These are phyloP conservation scores for Antennarius maculatus DNA, from an alignment of 2,797 vertebrate genomes.

Conservation along the genomic window DNA sequence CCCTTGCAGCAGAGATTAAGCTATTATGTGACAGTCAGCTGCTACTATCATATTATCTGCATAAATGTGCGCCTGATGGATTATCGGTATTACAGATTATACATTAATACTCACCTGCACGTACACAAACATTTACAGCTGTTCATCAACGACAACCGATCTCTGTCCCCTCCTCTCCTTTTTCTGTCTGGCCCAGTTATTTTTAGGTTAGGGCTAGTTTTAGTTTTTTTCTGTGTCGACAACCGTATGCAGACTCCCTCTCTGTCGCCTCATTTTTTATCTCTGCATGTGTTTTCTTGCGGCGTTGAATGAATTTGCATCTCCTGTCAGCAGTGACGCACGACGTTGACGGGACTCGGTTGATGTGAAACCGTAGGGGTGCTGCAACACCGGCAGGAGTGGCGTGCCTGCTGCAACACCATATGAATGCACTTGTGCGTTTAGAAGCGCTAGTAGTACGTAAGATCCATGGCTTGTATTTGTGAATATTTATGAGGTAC, in stretches of 20 bases:
- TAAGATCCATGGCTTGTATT: conserved; percentile 9
- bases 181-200: conserved; percentile 25
- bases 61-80: conserved; percentile 8
- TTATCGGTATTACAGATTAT: not conserved
- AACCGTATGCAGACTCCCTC: not conserved
- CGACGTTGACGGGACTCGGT: conserved; percentile 19
- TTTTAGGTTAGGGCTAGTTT: conserved; percentile 7
- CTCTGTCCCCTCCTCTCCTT: not conserved
- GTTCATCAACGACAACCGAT: not conserved
- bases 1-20: conserved; percentile 8
- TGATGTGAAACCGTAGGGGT: conserved; percentile 14
- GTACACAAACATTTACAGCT: not conserved
- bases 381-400: conserved; percentile 9
- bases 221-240: not conserved
- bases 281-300: conserved; percentile 1
- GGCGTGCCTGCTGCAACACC: conserved; percentile 4
- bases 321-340: conserved; percentile 27
- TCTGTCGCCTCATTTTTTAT: not conserved
- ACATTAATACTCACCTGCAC: not conserved
- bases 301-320: conserved; percentile 11
- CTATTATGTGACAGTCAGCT: conserved; percentile 3
- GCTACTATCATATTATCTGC: conserved; percentile 15
- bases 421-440: conserved; percentile 6
- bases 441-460: not conserved
- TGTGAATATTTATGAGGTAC: not conserved